Percentiles rank a stretch among this genome's conserved stretches.
phyloP scores from a whole-genome alignment of 1,140 invertebrate genomes.

The Drosophila pseudoobscura region DNA sequence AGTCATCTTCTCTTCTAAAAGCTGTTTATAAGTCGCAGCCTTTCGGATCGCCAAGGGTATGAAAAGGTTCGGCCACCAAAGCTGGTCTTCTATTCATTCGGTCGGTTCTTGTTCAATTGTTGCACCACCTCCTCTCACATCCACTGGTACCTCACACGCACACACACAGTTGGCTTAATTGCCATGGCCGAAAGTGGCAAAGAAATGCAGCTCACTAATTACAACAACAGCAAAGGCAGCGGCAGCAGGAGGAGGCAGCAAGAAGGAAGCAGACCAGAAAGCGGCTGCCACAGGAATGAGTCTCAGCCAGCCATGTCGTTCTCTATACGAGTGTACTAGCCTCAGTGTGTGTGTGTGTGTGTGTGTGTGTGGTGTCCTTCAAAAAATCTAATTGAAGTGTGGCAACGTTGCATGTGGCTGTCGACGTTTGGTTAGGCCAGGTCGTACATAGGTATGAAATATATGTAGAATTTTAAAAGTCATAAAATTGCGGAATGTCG shows the following conservation, averaged over 20 bases:
- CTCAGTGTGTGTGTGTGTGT: neutral
- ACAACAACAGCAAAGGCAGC: conserved; percentile 50
- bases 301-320: conserved; percentile 48
- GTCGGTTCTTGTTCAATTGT: no score
- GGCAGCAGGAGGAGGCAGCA: conserved; percentile 7
- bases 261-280: conserved; percentile 17
- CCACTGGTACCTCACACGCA: neutral
- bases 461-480: conserved; percentile 81
- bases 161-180: conserved; percentile 60
- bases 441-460: conserved; percentile 54
- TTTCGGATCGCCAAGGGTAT: no score
- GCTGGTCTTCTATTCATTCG: no score
- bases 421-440: neutral
- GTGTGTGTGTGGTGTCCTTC: conserved; percentile 63
- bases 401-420: conserved; percentile 65
- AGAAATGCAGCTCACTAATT: conserved; percentile 79
- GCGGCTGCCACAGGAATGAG: conserved; percentile 33
- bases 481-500: conserved; percentile 81
- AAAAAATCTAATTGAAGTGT: conserved; percentile 77
- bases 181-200: conserved; percentile 78
- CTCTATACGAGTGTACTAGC: conserved; percentile 11
- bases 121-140: neutral
- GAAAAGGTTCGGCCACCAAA: no score
- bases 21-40: no score
- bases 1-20: no score